Conservation (phyloP, 2,888 invertebrate species). For the Monopis laevigella region DNA sequence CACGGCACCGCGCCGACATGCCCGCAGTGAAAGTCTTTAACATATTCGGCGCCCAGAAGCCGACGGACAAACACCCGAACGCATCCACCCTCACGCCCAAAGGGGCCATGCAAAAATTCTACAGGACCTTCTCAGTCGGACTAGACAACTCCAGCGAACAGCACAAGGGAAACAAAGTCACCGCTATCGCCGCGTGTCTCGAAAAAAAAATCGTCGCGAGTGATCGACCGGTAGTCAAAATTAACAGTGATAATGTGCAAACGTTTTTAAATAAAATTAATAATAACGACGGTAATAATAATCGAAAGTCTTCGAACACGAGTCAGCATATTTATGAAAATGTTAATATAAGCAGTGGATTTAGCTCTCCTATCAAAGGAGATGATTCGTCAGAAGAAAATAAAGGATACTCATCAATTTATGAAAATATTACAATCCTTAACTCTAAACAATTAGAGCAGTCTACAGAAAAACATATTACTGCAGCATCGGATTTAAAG, state of each 20-base stretch:
- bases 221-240: constrained; percentile 37
- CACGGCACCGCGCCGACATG: constrained; percentile 34
- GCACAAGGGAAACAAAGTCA: constrained; percentile 53
- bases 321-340: constrained; percentile 54
- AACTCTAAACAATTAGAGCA: constrained; percentile 29
- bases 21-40: constrained; percentile 67
- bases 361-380: constrained; percentile 27
- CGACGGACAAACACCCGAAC: constrained; percentile 50
- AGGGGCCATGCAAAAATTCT: constrained; percentile 57
- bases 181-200: constrained; percentile 55
- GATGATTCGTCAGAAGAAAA: constrained; percentile 43
- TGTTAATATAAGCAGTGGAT: constrained; percentile 42
- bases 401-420: constrained; percentile 56
- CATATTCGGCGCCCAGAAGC: constrained; percentile 65
- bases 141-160: constrained; percentile 40
- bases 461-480: constrained; percentile 21
- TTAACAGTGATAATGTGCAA: constrained; percentile 48
- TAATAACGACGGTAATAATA: constrained; percentile 36
- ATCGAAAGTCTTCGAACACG: constrained; percentile 25
- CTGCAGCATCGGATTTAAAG: constrained; percentile 43
- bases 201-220: constrained; percentile 45
- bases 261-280: constrained; percentile 39
- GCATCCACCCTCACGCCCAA: constrained; percentile 38
- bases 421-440: constrained; percentile 58
- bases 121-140: constrained; percentile 60